These are phyloP conservation scores for Erebia epiphron DNA, from an alignment of 2,888 invertebrate genomes.

Conservation along the genomic window DNA sequence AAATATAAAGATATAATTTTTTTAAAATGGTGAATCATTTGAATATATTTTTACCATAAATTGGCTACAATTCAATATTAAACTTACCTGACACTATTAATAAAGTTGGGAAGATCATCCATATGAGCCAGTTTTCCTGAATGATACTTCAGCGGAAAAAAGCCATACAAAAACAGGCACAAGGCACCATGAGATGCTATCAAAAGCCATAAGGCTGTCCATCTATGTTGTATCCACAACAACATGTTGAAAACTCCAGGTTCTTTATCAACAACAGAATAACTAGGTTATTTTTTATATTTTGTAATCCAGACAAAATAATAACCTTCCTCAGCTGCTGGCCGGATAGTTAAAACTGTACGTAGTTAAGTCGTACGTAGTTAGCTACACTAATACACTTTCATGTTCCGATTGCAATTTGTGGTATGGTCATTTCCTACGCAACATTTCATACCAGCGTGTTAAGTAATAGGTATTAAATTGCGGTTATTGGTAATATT, in stretches of 20 bases:
- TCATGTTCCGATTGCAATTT: constrained; percentile 17
- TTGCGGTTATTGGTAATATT: constrained; percentile 37
- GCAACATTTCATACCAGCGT: constrained; percentile 24
- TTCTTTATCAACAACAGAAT: not conserved
- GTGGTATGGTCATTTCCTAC: constrained; percentile 28
- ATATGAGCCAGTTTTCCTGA: constrained; percentile 73
- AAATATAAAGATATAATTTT: too few species aligned
- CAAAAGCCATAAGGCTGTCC: constrained; percentile 71
- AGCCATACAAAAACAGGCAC: constrained; percentile 82
- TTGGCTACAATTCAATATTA: constrained; percentile 23
- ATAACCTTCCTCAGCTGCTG: not conserved
- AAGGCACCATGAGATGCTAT: constrained; percentile 64
- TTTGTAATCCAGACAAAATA: not conserved
- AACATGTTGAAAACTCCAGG: constrained; percentile 53
- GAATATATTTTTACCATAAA: constrained; percentile 15
- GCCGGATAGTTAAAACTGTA: constrained; percentile 2
- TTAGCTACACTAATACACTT: not conserved
- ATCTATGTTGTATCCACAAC: constrained; percentile 69
- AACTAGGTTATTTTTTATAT: not conserved
- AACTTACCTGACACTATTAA: constrained; percentile 78
- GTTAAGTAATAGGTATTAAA: constrained; percentile 26
- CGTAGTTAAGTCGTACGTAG: too few species aligned
- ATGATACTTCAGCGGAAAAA: constrained; percentile 83
- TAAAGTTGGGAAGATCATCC: constrained; percentile 80
- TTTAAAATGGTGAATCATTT: not conserved